Evolutionary conservation across 2,888 invertebrate genomes (phyloP).

Genomic region (Cheiracanthium punctorium): DNA sequence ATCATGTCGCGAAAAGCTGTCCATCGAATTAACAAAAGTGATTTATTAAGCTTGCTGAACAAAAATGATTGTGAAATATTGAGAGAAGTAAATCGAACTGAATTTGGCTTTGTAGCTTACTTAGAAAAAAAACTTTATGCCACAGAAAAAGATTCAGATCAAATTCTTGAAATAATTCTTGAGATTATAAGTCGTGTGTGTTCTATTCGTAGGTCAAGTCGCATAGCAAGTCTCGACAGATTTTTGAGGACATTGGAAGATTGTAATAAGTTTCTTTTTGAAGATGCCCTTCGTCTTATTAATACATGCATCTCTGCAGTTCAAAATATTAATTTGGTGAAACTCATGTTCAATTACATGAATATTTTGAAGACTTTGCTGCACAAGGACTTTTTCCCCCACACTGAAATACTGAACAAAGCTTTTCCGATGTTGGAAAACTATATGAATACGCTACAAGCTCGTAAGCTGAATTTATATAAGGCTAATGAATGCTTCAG

Average conservation of each 20-base stretch:
- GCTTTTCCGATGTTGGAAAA: constrained; percentile 46
- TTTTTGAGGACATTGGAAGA: background rate
- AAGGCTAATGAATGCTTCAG: constrained; percentile 1
- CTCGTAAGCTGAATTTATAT: background rate
- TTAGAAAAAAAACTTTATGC: background rate
- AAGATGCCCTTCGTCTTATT: background rate
- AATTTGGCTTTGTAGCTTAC: background rate
- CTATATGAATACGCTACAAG: constrained; percentile 21
- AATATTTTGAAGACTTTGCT: background rate
- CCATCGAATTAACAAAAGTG: too few relatives aligned
- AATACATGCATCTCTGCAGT: background rate
- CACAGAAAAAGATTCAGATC: background rate
- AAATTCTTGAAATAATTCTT: background rate
- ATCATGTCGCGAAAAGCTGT: too few relatives aligned
- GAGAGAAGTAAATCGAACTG: background rate
- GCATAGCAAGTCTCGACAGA: background rate
- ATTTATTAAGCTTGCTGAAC: background rate
- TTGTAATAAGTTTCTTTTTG: background rate
- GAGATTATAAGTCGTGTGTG: background rate
- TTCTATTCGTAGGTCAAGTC: background rate
- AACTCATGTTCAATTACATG: background rate
- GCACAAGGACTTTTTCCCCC: background rate
- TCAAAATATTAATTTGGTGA: background rate
- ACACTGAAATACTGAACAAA: constrained; percentile 1
- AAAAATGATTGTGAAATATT: background rate